A percentile compares a stretch with the other conserved stretches of the same genome.
phyloP scores from a whole-genome alignment of 2,113 vertebrate genomes.

The Macrotis lagotis region DNA sequence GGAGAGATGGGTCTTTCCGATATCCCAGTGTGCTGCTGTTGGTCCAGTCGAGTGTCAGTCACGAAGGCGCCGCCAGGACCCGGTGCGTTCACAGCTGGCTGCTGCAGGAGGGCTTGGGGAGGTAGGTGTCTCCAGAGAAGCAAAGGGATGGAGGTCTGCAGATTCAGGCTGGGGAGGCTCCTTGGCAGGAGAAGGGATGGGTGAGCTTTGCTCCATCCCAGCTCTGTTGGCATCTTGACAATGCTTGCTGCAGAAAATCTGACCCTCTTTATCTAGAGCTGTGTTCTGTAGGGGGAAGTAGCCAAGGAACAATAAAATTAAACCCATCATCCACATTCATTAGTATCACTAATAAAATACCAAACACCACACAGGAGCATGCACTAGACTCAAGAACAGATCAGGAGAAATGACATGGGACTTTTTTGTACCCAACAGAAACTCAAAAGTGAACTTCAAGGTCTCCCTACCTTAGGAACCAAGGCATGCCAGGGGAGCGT shows the following conservation, averaged over 20 bases:
- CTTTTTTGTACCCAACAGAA: background rate
- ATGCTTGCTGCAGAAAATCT: constrained; percentile 87
- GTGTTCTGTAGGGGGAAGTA: constrained; percentile 89
- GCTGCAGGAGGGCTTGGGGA: constrained; percentile 36
- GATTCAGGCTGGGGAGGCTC: constrained; percentile 65
- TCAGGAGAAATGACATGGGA: constrained; percentile 84
- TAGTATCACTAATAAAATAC: background rate
- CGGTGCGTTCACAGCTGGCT: constrained; percentile 39
- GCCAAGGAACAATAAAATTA: constrained; percentile 23
- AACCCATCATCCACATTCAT: background rate
- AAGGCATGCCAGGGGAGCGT: no score
- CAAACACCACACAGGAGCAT: constrained; percentile 74
- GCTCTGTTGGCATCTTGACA: constrained; percentile 75
- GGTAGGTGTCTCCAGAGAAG: constrained; percentile 73
- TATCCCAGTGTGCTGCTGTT: background rate
- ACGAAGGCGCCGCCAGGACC: constrained; percentile 76
- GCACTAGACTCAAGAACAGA: constrained; percentile 77
- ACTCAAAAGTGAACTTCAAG: rapidly evolving
- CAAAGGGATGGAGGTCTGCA: constrained; percentile 65
- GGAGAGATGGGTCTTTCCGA: background rate
- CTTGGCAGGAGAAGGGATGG: constrained; percentile 69
- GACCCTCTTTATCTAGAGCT: constrained; percentile 96
- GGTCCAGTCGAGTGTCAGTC: constrained; percentile 65
- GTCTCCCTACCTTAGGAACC: background rate
- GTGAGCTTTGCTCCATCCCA: constrained; percentile 69